A percentile compares a stretch with the other conserved stretches of the same genome.
phyloP scores from a whole-genome alignment of 2,888 invertebrate genomes.

The Troilus luridus region DNA sequence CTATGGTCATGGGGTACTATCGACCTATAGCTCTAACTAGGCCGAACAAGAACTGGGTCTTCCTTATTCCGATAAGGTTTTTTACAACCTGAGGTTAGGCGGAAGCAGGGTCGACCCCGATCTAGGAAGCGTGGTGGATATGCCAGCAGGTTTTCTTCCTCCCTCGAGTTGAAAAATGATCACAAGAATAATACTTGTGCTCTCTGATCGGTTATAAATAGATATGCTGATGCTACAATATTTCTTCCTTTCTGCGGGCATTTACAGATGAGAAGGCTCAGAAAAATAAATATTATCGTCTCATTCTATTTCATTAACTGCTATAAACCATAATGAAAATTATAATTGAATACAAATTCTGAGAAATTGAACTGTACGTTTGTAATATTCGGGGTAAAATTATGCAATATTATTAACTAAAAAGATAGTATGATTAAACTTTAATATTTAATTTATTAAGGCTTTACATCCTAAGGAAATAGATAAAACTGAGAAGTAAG shows the following conservation, averaged over 20 bases:
- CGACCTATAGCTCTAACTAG: background rate
- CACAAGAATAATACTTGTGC: background rate
- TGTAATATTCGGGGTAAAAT: too few relatives aligned
- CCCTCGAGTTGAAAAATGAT: background rate
- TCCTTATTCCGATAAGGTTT: conserved; percentile 6
- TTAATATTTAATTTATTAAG: too few relatives aligned
- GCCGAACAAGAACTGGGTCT: background rate
- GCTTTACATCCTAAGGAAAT: too few relatives aligned
- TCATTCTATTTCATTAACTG: background rate
- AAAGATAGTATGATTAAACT: too few relatives aligned
- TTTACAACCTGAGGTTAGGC: background rate
- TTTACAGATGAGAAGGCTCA: background rate
- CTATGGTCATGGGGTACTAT: background rate
- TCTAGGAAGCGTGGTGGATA: background rate
- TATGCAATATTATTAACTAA: too few relatives aligned
- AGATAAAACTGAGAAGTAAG: too few relatives aligned
- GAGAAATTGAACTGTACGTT: too few relatives aligned
- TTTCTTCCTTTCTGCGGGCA: background rate
- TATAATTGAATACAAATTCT: too few relatives aligned
- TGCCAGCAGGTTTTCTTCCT: background rate
- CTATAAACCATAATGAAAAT: background rate
- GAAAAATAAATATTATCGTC: conserved; percentile 11
- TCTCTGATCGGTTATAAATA: background rate
- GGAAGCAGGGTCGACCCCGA: background rate
- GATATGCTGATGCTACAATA: background rate